Evolutionary conservation across 2,888 invertebrate genomes (phyloP), one percentile per base, ranked within the genome.

Genomic region (Scaptomyza cyrtandrae): DNA sequence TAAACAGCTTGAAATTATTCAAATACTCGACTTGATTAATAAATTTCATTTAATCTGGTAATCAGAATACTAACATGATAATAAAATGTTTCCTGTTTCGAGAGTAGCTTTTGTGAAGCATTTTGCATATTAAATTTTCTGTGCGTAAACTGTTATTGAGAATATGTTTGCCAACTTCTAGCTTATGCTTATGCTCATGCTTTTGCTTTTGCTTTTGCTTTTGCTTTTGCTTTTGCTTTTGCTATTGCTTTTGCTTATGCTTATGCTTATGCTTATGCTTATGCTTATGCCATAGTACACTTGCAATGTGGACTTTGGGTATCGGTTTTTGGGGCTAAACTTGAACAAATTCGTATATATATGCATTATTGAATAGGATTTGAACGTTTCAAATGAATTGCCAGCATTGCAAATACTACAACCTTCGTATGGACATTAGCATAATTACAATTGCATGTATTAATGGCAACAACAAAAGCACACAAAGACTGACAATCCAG

Each of bases 401-500:
- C 33, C 43, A 27, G 52, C 35, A 44, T 24, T 10, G 19, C 24
- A 49, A 37, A 37, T n/a, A 37, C n/a, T 2, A 31, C 7, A 7
- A 31, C 31, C 10, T 48, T 55, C 44, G 16, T 16, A 6, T 6
- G 54, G 27, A 46, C 60, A 62, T 67, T 59, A 73, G 59, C 73
- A 58, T 71, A 77, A 80, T 75, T 80, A 65, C 62, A 72, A 53
- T 53, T 56, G 55, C 53, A 11, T 24, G 53, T 14, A 1, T 3
- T 16, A 16, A 27, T 11, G 16, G 13, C 56, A 60, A 39, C 56
- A 55, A 66, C 37, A 37, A 37, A 49, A 52, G 59, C 37, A 37
- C 24, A 24, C 24, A 3, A 3, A 3, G 24, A 24, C 24, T 24
- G 24, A 24, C 24, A 24, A 3, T 24, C 24, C 24, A 24, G 24